These are phyloP conservation scores for Thymelicus acteon DNA, from an alignment of 2,888 invertebrate species.

Conservation along the genomic window DNA sequence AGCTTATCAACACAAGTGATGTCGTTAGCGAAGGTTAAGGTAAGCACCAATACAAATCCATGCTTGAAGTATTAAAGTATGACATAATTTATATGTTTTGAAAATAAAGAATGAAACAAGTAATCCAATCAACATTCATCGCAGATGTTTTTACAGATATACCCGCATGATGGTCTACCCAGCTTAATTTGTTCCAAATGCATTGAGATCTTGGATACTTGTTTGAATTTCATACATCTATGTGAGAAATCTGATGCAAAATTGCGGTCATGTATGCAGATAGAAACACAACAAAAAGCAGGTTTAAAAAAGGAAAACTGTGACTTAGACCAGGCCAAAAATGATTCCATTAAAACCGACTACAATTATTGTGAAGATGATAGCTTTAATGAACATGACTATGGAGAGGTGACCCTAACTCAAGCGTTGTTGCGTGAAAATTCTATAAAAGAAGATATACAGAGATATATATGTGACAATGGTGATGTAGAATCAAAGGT, in stretches of 20 bases:
- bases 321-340: slow-evolving; percentile 29
- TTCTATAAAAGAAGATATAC: slow-evolving; percentile 22
- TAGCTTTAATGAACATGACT: not conserved
- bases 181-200: slow-evolving; percentile 65
- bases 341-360: slow-evolving; percentile 48
- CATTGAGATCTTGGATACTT: slow-evolving; percentile 58
- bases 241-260: slow-evolving; percentile 64
- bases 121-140: not conserved
- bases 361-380: slow-evolving; percentile 41
- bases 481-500: slow-evolving; percentile 32
- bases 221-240: slow-evolving; percentile 62
- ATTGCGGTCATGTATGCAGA: slow-evolving; percentile 50
- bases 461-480: slow-evolving; percentile 13
- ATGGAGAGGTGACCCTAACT: slow-evolving; percentile 17
- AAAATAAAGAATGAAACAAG: not conserved
- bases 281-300: not conserved
- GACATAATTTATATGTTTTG: not conserved
- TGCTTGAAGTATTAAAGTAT: not conserved
- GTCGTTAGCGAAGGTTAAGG: slow-evolving; percentile 64
- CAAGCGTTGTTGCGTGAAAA: slow-evolving; percentile 15
- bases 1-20: slow-evolving; percentile 65
- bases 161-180: slow-evolving; percentile 67
- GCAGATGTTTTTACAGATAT: slow-evolving; percentile 57
- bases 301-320: slow-evolving; percentile 38
- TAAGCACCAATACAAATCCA: slow-evolving; percentile 43